A percentile compares a stretch with the other conserved stretches of the same genome.
Conservation (phyloP, 2,797 vertebrate genomes). For the Falco cherrug region DNA sequence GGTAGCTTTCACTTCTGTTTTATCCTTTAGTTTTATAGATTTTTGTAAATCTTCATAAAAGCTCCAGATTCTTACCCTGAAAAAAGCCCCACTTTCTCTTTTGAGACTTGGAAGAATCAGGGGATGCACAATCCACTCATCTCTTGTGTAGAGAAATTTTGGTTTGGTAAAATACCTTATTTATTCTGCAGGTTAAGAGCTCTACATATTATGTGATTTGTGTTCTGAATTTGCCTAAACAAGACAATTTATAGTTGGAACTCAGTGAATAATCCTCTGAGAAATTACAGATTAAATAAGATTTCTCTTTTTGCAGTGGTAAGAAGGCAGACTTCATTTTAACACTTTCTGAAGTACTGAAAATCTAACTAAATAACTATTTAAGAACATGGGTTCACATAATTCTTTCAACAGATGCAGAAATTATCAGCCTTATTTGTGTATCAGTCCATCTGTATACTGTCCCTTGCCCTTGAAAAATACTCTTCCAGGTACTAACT, state of each 20-base stretch:
- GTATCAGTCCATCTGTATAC: neutral
- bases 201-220: neutral
- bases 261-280: neutral
- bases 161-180: neutral
- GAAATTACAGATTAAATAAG: neutral
- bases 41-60: neutral
- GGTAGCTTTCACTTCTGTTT: neutral
- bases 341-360: neutral
- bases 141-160: neutral
- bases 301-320: neutral
- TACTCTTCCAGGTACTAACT: neutral
- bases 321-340: neutral
- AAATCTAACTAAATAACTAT: neutral
- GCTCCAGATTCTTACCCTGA: neutral
- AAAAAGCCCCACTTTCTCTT: neutral
- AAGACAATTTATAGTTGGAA: neutral
- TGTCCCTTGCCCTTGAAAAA: neutral
- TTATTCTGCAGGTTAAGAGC: neutral
- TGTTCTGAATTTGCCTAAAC: slow-evolving; percentile 12
- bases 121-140: neutral
- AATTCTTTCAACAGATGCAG: neutral
- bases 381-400: neutral
- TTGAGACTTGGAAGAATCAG: neutral
- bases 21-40: neutral
- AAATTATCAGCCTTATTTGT: neutral